Base-by-base conservation (phyloP, 1,140 invertebrate genomes). In the Aphelenchoides fujianensis region DNA sequence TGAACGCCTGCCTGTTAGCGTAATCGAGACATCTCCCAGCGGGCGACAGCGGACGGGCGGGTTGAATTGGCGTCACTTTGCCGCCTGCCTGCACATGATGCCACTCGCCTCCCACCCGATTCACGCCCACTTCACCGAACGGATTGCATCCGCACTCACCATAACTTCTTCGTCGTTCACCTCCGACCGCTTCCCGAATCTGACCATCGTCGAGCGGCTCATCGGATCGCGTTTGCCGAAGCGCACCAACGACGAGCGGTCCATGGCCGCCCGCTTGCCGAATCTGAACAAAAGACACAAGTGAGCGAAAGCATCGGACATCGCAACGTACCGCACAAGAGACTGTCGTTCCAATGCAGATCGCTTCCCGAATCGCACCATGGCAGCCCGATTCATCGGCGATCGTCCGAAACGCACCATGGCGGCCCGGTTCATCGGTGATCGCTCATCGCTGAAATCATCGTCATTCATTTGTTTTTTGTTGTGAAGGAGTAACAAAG, bases 391-490 rank as follows among this genome's bases (percentile, higher is more conserved):
- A 28, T 71, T 53, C 0, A 71, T n/a, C 5, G 70, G 70, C 3
- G 70, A 68, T 28, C 70, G 70, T 1, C 70, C 70, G 68, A 71
- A 71, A 36, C 70, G 31, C 1, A 71, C 70, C 70, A 71, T 71
- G 23, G 70, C 68, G 1, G 70, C 68, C n/a, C 70, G 23, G 19
- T 36, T 69, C 28, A 71, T 19, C 12, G 70, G 69, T 48, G 70
- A 16, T n/a, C 70, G n/a, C 62, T 70, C 68, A 23, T 12, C 27
- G 12, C 48, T 69, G 16, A 59, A 7, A 5, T 59, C 5, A n/a
- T n/a, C n/a, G n/a, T n/a, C n/a, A n/a, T n/a, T n/a, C n/a, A n/a
- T n/a, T n/a, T n/a, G n/a, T n/a, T n/a, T n/a, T n/a, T n/a, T n/a
- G n/a, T n/a, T n/a, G n/a, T n/a, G n/a, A n/a, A n/a, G n/a, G n/a